These are phyloP conservation scores for Colistium nudipinnis DNA, from an alignment of 2,113 vertebrate species.

Conservation along the genomic window DNA sequence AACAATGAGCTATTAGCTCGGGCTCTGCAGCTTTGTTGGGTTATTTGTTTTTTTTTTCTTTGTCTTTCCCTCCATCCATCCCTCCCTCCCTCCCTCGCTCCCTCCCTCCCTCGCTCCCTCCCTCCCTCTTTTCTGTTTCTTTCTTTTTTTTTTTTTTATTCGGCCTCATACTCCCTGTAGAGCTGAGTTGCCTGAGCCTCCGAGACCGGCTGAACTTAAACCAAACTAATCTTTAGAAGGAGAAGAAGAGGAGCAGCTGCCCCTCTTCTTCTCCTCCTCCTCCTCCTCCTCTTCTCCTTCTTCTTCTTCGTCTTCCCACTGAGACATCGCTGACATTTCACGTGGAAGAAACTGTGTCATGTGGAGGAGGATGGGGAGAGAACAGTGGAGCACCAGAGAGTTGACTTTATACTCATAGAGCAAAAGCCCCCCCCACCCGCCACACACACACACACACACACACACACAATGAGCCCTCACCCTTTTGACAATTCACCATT, in stretches of 20 bases:
- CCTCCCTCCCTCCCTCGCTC: background rate
- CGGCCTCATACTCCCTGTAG: conserved; percentile 39
- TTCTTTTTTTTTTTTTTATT: conserved; percentile 24
- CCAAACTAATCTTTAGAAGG: conserved; percentile 68
- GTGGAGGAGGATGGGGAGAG: background rate
- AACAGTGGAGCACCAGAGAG: conserved; percentile 12
- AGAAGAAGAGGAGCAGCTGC: conserved; percentile 27
- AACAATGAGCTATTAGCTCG: conserved; percentile 64
- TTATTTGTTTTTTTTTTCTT: conserved; percentile 42
- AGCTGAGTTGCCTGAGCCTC: conserved; percentile 52
- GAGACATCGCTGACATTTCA: conserved; percentile 72
- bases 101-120: conserved; percentile 20
- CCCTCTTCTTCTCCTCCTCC: conserved; percentile 14
- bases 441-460: conserved; percentile 23
- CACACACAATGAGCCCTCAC: conserved; percentile 44
- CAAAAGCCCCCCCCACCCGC: conserved; percentile 28
- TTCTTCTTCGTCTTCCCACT: conserved; percentile 49
- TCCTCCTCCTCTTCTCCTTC: conserved; percentile 20
- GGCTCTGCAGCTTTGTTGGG: conserved; percentile 36
- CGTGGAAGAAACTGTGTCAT: conserved; percentile 63
- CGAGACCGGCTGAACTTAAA: conserved; percentile 59
- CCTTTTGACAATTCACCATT: conserved; percentile 49
- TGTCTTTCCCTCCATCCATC: conserved; percentile 10
- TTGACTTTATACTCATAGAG: conserved; percentile 45
- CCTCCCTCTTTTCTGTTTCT: conserved; percentile 13